Evolutionary conservation across 1,140 invertebrate genomes (phyloP), one percentile per base, ranked within the genome.

Genomic region (Drosophila suzukii): DNA sequence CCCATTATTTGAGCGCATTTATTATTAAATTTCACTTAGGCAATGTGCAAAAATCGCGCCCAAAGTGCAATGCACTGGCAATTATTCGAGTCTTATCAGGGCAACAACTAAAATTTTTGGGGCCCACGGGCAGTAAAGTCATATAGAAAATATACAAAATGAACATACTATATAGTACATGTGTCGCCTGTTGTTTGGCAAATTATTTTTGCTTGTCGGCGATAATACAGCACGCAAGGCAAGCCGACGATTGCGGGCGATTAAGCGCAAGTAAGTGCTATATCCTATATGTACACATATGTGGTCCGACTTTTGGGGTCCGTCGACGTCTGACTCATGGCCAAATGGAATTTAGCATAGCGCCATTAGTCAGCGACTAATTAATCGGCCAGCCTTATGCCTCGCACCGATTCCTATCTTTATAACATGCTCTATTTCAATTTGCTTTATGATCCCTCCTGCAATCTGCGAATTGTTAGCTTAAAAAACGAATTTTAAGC

Each of bases 341-440:
- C 32, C 60, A 39, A 34, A 49, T 51, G 65, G 66, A 71, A 71
- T 71, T 72, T 50, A 58, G 68, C 66, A 72, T 72, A 72, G 68
- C 38, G 51, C 20, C 66, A 36, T 71, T 57, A 72, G 66, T 71
- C 65, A 71, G 66, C 51, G 38, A 36, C 30, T 53, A 20, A 44
- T 38, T 34, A 30, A n/a, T 17, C 34, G 36, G 20, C 20, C 20
- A 20, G 20, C 20, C 20, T 20, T 20, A 20, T 20, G 6, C 41
- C 41, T 44, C 10, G 15, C 41, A 1, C 15, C 15, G 41, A 1
- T 4, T 46, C 6, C 67, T 27, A 67, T 67, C 46, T 66, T 34
- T 43, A 67, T 17, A 17, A 32, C 20, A 11, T 13, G 5, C 36
- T 15, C 34, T 34, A 6, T 43, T 34, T 24, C 11, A n/a, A 24